Conservation (phyloP, 2,113 vertebrate species). For the Orycteropus afer region DNA sequence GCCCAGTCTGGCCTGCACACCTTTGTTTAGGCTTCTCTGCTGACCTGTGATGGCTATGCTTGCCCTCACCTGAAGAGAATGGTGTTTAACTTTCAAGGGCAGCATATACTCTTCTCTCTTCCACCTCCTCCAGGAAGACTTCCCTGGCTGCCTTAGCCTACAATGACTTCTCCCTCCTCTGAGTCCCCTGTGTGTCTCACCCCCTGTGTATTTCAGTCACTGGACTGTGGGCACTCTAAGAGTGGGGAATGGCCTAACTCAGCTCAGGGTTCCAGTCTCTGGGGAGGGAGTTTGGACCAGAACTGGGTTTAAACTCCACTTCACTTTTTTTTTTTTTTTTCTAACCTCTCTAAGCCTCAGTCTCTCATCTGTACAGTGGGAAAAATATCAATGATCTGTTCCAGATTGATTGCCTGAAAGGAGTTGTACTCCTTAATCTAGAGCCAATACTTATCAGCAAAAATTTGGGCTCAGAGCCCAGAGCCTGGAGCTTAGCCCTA, state of each 20-base stretch:
- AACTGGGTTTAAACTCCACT: background rate
- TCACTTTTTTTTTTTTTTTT: background rate
- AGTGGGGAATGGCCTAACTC: background rate
- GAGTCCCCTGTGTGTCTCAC: background rate
- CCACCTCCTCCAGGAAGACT: background rate
- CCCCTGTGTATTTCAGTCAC: background rate
- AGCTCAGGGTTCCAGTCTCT: no score
- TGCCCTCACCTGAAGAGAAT: background rate
- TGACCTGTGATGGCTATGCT: background rate
- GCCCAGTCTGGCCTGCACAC: background rate
- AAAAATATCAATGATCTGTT: background rate
- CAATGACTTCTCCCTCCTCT: background rate
- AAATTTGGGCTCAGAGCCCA: background rate
- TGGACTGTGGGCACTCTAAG: background rate
- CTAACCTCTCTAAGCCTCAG: background rate
- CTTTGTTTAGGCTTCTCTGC: background rate
- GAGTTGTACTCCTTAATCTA: background rate
- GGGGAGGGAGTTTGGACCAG: background rate
- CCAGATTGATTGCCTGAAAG: background rate
- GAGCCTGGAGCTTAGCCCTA: background rate
- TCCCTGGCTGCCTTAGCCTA: background rate
- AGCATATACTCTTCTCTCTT: background rate
- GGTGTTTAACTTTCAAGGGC: background rate
- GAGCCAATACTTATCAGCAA: constrained; percentile 4
- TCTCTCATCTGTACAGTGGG: background rate